phyloP scores from a whole-genome alignment of 2,797 vertebrate species.

The Silurus lanzhouensis region DNA sequence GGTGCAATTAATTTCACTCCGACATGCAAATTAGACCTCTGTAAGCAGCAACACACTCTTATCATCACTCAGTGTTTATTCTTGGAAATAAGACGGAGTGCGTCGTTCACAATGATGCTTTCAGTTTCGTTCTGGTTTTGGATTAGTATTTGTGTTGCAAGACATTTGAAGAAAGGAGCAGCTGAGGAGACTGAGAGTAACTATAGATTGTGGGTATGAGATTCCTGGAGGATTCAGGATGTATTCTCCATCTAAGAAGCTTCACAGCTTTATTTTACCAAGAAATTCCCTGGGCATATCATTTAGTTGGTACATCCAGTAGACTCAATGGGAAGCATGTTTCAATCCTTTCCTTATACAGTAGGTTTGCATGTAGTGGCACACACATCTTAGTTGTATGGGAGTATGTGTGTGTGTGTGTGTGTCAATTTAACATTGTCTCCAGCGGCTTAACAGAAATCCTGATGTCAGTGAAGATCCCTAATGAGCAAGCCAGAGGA shows the following conservation, averaged over 20 bases:
- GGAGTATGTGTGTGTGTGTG: too few species aligned
- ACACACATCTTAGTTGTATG: background rate
- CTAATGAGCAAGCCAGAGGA: background rate
- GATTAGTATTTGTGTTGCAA: background rate
- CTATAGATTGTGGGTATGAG: slow-evolving; percentile 3
- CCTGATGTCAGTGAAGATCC: background rate
- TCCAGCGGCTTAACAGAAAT: background rate
- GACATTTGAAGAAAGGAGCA: slow-evolving; percentile 8
- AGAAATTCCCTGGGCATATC: slow-evolving; percentile 34
- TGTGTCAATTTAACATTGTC: background rate
- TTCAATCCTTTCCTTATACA: background rate
- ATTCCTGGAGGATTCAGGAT: slow-evolving; percentile 28
- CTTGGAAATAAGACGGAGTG: background rate
- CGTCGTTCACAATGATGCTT: background rate
- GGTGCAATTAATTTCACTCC: slow-evolving; percentile 59
- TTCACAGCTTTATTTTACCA: slow-evolving; percentile 38
- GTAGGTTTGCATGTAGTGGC: background rate
- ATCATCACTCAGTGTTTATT: slow-evolving; percentile 34
- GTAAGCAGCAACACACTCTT: slow-evolving; percentile 30
- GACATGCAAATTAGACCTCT: slow-evolving; percentile 52
- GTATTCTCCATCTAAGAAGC: slow-evolving; percentile 30
- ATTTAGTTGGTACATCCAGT: slow-evolving; percentile 18
- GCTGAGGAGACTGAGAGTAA: slow-evolving; percentile 1
- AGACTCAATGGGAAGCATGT: too few species aligned
- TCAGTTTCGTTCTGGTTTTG: background rate